Evolutionary conservation across 2,113 vertebrate species (phyloP), one percentile per base, ranked within the genome.

Genomic region (Nematolebias whitei): DNA sequence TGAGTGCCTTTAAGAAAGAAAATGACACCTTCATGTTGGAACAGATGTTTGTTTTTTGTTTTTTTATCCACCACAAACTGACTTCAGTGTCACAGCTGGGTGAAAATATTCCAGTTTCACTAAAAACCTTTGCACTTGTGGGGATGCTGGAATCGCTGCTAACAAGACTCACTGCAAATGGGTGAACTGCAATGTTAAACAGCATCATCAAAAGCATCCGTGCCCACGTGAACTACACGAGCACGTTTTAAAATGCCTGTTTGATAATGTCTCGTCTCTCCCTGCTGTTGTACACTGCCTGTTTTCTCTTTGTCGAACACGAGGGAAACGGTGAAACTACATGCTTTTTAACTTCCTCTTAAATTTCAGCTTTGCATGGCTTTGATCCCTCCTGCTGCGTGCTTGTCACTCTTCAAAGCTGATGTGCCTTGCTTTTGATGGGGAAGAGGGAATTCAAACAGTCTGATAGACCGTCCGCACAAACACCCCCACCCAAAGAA

Each of bases 361-460:
- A 89, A 87, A 88, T 88, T 78, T 84, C 66, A 71, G 70, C 80
- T 89, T 89, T 86, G 84, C 80, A 78, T 78, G 16, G 67, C 88
- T 90, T 85, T 89, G 84, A 90, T 90, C 80, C 70, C 43, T 68
- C 71, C 69, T 72, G 79, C 80, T 79, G 76, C 53, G 73, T 43
- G 74, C 85, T 71, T 86, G 88, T 88, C 77, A 82, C 79, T 86
- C 83, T 83, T 92, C 87, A 88, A 89, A 91, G 85, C 82, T 77
- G 85, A 87, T 86, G 78, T 87, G 73, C 70, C 68, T 82, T 79
- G 74, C 74, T 79, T 88, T 77, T 84, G 79, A 89, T 79, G 57
- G 71, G 62, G 69, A 63, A 73, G 65, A 77, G 57, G 32, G 32
- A 80, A 86, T 84, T 88, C 86, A 87, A 86, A 83, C 69, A 77